Evolutionary conservation across 2,888 invertebrate species (phyloP).

Genomic region (Dusona sp.): DNA sequence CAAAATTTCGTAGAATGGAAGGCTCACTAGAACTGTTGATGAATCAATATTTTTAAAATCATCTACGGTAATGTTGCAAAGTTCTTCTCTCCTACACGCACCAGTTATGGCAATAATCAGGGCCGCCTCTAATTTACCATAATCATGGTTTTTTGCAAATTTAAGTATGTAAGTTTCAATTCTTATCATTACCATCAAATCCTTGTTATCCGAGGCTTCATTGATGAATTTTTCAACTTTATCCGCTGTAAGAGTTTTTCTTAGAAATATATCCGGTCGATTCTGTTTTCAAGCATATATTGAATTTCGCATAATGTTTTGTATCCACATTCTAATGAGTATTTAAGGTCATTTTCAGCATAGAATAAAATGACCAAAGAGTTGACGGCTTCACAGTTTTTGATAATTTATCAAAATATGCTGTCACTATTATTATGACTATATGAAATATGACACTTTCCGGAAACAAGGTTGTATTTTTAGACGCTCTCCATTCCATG

Average conservation of each 20-base stretch:
- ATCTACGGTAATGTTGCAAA: neutral
- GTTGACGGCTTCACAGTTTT: constrained; percentile 53
- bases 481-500: constrained; percentile 46
- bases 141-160: neutral
- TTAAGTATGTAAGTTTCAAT: neutral
- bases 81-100: constrained; percentile 1
- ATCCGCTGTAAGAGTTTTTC: constrained; percentile 39
- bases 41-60: neutral
- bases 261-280: constrained; percentile 46
- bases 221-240: constrained; percentile 56
- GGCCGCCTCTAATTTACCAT: neutral
- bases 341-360: constrained; percentile 55
- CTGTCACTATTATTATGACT: too few species aligned
- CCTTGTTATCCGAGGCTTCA: constrained; percentile 58
- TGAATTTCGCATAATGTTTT: constrained; percentile 32
- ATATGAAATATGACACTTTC: constrained; percentile 51
- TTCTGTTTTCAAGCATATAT: constrained; percentile 20
- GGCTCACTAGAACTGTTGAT: neutral
- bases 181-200: constrained; percentile 39
- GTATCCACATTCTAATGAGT: constrained; percentile 45
- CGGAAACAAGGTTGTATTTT: constrained; percentile 7
- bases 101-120: neutral
- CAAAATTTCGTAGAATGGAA: neutral
- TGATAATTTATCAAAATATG: constrained; percentile 57
- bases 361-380: constrained; percentile 59